These are phyloP conservation scores for Scalopus aquaticus DNA, from an alignment of 2,113 vertebrate species.

Conservation along the genomic window DNA sequence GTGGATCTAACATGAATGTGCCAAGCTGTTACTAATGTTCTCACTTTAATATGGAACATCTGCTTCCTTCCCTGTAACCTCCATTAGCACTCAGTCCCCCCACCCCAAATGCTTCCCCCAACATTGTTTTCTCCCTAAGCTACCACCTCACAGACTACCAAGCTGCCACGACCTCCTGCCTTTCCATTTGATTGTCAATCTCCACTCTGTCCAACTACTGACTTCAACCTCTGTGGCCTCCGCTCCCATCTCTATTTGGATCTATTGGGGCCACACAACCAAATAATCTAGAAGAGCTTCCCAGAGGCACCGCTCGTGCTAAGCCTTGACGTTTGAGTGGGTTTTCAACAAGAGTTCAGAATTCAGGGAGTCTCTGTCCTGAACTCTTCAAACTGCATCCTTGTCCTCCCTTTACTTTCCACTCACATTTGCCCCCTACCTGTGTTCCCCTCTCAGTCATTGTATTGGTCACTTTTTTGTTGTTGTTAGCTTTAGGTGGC, in stretches of 20 bases:
- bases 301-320: accelerated
- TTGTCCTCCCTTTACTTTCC: background rate
- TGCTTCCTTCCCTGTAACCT: background rate
- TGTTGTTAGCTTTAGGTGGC: background rate
- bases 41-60: background rate
- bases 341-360: background rate
- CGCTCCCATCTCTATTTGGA: background rate
- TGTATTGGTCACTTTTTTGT: background rate
- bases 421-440: background rate
- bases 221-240: background rate
- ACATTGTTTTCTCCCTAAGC: background rate
- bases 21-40: background rate
- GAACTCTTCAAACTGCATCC: background rate
- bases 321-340: background rate
- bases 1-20: background rate
- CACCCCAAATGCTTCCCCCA: background rate
- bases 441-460: background rate
- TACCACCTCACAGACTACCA: background rate
- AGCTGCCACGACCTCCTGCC: background rate
- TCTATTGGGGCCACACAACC: accelerated
- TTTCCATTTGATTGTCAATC: background rate
- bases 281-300: background rate
- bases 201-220: background rate
- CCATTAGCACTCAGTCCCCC: background rate
- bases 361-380: background rate